Base-by-base conservation (phyloP, 1,140 invertebrate species). In the Drosophila pseudoananassae region DNA sequence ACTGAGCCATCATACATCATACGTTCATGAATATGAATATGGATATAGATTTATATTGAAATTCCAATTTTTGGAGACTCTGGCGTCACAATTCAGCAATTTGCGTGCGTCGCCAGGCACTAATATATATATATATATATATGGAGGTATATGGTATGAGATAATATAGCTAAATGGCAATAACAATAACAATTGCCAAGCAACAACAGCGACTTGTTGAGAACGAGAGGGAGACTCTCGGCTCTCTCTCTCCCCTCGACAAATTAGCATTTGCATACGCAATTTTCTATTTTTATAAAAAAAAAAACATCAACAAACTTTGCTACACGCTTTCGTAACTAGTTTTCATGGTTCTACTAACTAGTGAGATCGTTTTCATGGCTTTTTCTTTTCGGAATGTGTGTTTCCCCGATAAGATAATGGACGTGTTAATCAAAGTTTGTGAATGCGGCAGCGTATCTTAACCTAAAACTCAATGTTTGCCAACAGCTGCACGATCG, bases 241-340 rank as follows among this genome's bases (percentile, higher is more conserved):
- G 29, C 12, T 47, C 55, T 57, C 55, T n/a, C n/a, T n/a, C n/a
- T n/a, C n/a, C n/a, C 12, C 15, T 23, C 59, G 20, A 75, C 66
- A 71, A 79, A 81, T 78, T 85, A 89, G 76, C 84, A 90, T 77
- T 66, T 78, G 81, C 84, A 82, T 91, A 91, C 89, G 89, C 89
- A 91, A 91, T 91, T 89, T 91, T 91, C 89, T 91, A 91, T 91
- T 91, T 91, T 87, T 91, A 91, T 76, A 78, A 81, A 87, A 79
- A 78, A 27, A 27, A 81, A 87, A 79, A 36, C 55, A 83, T 78
- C 63, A 85, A 75, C 59, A 78, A 51, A 61, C 65, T 36, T 25
- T 14, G 68, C 47, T 57, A 56, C 17, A 63, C 58, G 78, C 69
- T 87, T 87, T 85, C 78, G 82, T 85, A 85, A 85, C 78, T 82